These are phyloP conservation scores for Drosophila dives DNA, from an alignment of 2,888 invertebrate genomes.

Conservation along the genomic window DNA sequence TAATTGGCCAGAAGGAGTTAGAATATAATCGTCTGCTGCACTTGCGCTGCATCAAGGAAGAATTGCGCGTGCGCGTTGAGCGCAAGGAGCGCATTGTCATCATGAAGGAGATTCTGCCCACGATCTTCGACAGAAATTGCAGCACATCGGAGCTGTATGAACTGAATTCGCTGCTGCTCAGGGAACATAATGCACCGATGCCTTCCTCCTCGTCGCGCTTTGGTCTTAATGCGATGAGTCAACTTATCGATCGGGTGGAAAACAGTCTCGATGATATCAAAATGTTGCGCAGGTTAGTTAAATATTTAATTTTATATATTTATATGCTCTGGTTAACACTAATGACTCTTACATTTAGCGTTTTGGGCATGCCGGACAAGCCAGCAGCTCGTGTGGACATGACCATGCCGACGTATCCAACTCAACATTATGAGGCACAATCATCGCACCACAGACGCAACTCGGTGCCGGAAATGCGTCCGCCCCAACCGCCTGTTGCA, in stretches of 20 bases:
- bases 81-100: slow-evolving; percentile 88
- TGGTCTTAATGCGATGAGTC: slow-evolving; percentile 33
- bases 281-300: slow-evolving; percentile 43
- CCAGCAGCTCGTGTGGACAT: background rate
- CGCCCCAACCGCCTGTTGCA: slow-evolving; percentile 21
- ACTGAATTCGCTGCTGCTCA: slow-evolving; percentile 43
- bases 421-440: slow-evolving; percentile 17
- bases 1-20: slow-evolving; percentile 92
- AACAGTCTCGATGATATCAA: slow-evolving; percentile 40
- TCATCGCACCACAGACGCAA: slow-evolving; percentile 30
- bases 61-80: slow-evolving; percentile 90
- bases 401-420: slow-evolving; percentile 1
- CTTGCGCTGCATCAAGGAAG: slow-evolving; percentile 93
- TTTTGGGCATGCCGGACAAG: slow-evolving; percentile 37
- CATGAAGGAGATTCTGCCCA: slow-evolving; percentile 73
- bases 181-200: slow-evolving; percentile 39
- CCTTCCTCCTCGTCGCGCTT: slow-evolving; percentile 4
- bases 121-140: slow-evolving; percentile 42
- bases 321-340: background rate
- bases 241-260: slow-evolving; percentile 44
- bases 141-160: slow-evolving; percentile 53
- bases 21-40: slow-evolving; percentile 94
- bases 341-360: slow-evolving; percentile 22
- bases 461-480: slow-evolving; percentile 47
- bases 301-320: background rate